Base-by-base conservation (phyloP, 2,113 vertebrate genomes). In the Gymnobelideus leadbeateri region DNA sequence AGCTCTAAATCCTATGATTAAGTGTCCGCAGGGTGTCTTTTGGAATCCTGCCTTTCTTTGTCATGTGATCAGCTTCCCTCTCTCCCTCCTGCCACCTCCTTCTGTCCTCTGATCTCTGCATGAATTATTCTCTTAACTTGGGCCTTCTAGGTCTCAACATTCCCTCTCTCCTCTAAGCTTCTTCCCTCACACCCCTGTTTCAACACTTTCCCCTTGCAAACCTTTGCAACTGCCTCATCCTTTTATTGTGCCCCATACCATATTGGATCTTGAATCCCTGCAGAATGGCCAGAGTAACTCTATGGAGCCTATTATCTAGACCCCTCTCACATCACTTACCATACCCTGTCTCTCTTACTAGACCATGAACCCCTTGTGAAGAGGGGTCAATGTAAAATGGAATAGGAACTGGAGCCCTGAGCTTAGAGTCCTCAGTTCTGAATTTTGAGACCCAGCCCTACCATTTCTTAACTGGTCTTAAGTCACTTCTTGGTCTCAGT, bases 11-110 rank as follows among this genome's bases (percentile, higher is more conserved):
- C n/a, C 68, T 84, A 84, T 84, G 68, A 84, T 43, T 84, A 43
- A 84, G 68, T 43, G 2, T 84, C 68, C n/a, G 43, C 37, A 43
- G 68, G 16, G 68, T 84, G n/a, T 84, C 68, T 84, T 84, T 84
- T 84, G 68, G 68, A 43, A 84, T 84, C n/a, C 37, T 84, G 68
- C n/a, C n/a, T 84, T 84, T 84, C 68, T 84, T 84, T 84, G 68
- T 84, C 68, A 43, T 43, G 68, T 84, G n/a, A 84, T 43, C n/a
- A 84, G 43, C 68, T 84, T 84, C 19, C 68, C 68, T 84, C 19
- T n/a, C 68, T 84, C n/a, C 68, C n/a, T 84, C 61, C 68, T 84
- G 68, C 68, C 19, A 84, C 19, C n/a, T 84, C 68, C 68, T 84
- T 84, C 37, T 84, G 68, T 84, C 68, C n/a, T 84, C 68, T 84